Evolutionary conservation across 2,888 invertebrate genomes (phyloP).

Genomic region (Drosophila histrio): DNA sequence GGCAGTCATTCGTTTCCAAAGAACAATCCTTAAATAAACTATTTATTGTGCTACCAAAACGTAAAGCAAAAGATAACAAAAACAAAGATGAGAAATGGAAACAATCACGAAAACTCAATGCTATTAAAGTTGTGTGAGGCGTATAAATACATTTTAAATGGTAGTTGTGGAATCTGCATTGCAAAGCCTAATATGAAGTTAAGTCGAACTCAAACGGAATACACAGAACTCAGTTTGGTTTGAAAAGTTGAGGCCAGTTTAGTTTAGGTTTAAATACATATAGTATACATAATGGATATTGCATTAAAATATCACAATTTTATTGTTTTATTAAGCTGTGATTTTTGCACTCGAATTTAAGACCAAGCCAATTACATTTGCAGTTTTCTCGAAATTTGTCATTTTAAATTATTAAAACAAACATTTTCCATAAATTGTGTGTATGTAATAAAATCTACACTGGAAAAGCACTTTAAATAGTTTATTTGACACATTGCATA

Average conservation of each 20-base stretch:
- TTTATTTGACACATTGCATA: conserved; percentile 56
- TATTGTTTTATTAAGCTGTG: not conserved
- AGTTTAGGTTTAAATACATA: too few relatives aligned
- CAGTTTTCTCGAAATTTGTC: not conserved
- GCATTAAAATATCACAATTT: not conserved
- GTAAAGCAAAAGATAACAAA: conserved; percentile 13
- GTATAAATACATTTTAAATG: conserved; percentile 55
- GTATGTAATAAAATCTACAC: conserved; percentile 27
- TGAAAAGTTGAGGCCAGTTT: not conserved
- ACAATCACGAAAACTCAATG: conserved; percentile 19
- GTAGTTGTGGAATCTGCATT: conserved; percentile 32
- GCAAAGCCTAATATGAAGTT: conserved; percentile 20
- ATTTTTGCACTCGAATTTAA: not conserved
- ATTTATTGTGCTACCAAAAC: conserved; percentile 60
- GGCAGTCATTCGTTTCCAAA: conserved; percentile 43
- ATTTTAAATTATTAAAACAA: conserved; percentile 4
- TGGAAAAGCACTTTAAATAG: conserved; percentile 34
- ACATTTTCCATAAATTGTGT: not conserved
- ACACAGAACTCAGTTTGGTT: not conserved
- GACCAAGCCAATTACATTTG: not conserved
- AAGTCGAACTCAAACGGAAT: not conserved
- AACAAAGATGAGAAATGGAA: not conserved
- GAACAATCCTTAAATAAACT: conserved; percentile 66
- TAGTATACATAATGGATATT: not conserved
- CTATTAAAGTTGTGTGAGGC: conserved; percentile 55